A percentile compares a stretch with the other conserved stretches of the same genome.
Conservation (phyloP, 2,888 invertebrate species). For the Calliphora vomitoria region DNA sequence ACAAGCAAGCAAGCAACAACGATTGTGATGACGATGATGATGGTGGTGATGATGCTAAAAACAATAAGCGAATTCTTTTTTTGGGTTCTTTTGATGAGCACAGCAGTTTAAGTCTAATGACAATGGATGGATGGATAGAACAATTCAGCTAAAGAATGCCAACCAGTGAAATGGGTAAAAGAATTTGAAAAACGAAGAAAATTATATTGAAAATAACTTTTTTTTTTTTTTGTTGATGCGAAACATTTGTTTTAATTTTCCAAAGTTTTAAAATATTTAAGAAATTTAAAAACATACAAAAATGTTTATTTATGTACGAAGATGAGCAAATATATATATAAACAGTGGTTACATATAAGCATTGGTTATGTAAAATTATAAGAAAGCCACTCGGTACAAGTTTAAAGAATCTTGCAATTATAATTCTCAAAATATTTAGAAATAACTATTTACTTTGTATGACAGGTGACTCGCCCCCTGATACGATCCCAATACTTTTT, state of each 20-base stretch:
- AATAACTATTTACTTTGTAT: no score
- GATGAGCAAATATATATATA: no score
- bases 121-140: slow-evolving; percentile 45
- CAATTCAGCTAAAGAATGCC: slow-evolving; percentile 41
- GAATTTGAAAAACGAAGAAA: slow-evolving; percentile 54
- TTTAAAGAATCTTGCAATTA: no score
- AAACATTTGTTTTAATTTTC: slow-evolving; percentile 63
- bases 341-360: no score
- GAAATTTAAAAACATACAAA: slow-evolving; percentile 16
- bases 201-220: slow-evolving; percentile 52
- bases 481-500: no score
- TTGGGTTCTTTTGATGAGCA: slow-evolving; percentile 62
- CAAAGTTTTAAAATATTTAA: slow-evolving; percentile 31
- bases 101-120: slow-evolving; percentile 66
- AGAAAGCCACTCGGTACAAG: no score
- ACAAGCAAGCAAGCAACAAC: slow-evolving; percentile 47
- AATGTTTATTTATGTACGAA: not conserved
- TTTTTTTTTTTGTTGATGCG: slow-evolving; percentile 28
- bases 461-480: no score
- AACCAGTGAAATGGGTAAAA: slow-evolving; percentile 47
- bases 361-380: no score
- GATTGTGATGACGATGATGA: slow-evolving; percentile 44
- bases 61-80: slow-evolving; percentile 61
- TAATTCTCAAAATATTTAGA: no score
- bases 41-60: slow-evolving; percentile 55